Evolutionary conservation across 2,797 vertebrate species (phyloP).

Genomic region (Paramormyrops hopkinsi): DNA sequence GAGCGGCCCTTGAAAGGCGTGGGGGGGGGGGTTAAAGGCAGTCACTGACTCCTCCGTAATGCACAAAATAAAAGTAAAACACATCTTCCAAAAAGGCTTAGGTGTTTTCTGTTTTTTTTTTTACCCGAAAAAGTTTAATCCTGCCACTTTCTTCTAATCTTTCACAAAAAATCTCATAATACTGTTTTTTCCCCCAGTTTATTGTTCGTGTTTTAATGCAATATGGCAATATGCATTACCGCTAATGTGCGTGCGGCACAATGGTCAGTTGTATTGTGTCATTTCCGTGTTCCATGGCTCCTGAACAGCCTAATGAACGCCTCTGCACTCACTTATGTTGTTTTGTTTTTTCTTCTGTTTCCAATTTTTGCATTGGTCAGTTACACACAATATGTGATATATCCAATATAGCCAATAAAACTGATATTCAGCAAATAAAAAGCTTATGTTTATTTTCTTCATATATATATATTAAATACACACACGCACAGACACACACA

Average conservation of each 20-base stretch:
- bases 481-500: neutral
- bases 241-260: neutral
- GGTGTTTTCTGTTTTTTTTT: neutral
- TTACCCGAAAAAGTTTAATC: neutral
- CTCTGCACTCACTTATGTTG: neutral
- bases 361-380: neutral
- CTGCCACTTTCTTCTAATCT: neutral
- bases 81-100: neutral
- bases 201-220: neutral
- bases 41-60: neutral
- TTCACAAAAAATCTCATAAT: neutral
- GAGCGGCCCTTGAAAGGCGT: neutral
- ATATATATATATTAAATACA: too few species aligned
- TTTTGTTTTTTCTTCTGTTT: neutral
- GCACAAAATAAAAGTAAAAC: neutral
- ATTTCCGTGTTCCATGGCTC: neutral
- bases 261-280: neutral
- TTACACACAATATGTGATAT: neutral
- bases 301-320: neutral
- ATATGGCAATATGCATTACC: neutral
- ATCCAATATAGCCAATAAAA: neutral
- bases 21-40: neutral
- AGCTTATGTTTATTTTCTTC: neutral
- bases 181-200: neutral
- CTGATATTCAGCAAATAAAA: neutral